phyloP scores from a whole-genome alignment of 1,140 invertebrate species.

The Euwallacea fornicatus region DNA sequence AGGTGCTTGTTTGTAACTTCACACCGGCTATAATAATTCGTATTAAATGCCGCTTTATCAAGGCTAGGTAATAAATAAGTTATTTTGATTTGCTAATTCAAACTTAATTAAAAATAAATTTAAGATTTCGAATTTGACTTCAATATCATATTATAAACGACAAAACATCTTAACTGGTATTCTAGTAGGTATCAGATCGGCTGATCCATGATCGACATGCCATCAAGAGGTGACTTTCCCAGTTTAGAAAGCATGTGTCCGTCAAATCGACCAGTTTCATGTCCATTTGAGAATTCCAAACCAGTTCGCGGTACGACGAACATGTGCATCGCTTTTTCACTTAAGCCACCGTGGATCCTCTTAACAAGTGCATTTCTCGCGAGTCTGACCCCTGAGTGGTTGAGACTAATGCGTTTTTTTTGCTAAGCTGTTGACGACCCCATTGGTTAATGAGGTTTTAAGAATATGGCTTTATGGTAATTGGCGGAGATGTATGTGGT shows the following conservation, averaged over 20 bases:
- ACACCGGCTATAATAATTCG: no score
- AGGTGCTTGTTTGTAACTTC: no score
- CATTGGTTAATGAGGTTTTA: background rate
- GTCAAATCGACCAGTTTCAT: slow-evolving; percentile 6
- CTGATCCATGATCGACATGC: background rate
- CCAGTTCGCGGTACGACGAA: slow-evolving; percentile 10
- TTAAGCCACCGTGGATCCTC: slow-evolving; percentile 7
- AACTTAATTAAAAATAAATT: no score
- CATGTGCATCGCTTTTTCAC: slow-evolving; percentile 12
- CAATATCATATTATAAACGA: no score
- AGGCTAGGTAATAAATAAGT: no score
- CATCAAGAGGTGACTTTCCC: slow-evolving; percentile 4
- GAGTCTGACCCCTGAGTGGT: background rate
- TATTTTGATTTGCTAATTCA: no score
- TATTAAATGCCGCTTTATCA: no score
- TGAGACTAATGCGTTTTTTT: slow-evolving; percentile 9
- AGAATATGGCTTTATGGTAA: slow-evolving; percentile 3
- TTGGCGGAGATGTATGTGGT: background rate
- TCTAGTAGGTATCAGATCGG: no score
- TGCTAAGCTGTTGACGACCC: slow-evolving; percentile 1
- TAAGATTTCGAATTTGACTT: no score
- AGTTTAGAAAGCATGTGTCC: background rate
- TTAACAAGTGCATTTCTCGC: slow-evolving; percentile 7
- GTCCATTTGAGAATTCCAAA: slow-evolving; percentile 9
- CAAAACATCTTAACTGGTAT: no score